Evolutionary conservation across 2,888 invertebrate species (phyloP).

Genomic region (Rhimphoctona megacephalus): DNA sequence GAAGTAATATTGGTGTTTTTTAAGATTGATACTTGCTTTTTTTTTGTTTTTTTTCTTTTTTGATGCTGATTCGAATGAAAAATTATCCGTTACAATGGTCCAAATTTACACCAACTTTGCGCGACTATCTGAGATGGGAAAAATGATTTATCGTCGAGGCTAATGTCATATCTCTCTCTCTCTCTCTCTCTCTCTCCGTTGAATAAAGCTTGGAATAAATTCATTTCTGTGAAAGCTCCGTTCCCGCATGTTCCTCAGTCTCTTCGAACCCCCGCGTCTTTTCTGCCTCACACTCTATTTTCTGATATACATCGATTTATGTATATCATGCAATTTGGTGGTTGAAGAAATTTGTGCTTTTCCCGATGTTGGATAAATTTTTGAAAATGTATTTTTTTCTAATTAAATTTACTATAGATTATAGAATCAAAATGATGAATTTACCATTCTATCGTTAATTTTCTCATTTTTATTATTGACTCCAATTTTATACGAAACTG

Average conservation of each 20-base stretch:
- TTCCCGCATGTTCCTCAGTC: conserved; percentile 65
- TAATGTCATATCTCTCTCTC: conserved; percentile 74
- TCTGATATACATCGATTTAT: conserved; percentile 1
- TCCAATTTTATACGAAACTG: no score
- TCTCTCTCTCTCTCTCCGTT: conserved; percentile 62
- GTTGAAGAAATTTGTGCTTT: not conserved
- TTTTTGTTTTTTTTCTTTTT: not conserved
- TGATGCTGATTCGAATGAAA: not conserved
- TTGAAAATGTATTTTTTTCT: not conserved
- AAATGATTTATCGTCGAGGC: conserved; percentile 78
- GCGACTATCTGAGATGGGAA: not conserved
- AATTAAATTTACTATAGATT: not conserved
- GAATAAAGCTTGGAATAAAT: conserved; percentile 81
- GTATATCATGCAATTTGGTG: conserved; percentile 5
- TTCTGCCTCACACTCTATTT: not conserved
- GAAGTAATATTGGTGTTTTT: not conserved
- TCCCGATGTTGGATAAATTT: not conserved
- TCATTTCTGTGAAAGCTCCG: conserved; percentile 82
- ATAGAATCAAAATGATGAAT: not conserved
- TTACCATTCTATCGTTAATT: not conserved
- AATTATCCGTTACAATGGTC: not conserved
- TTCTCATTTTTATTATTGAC: not conserved
- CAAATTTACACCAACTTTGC: conserved; percentile 1
- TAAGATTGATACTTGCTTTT: not conserved
- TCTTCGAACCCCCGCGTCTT: conserved; percentile 24